Evolutionary conservation across 2,888 invertebrate genomes (phyloP), one percentile per base, ranked within the genome.

Genomic region (Scaeva pyrastri): DNA sequence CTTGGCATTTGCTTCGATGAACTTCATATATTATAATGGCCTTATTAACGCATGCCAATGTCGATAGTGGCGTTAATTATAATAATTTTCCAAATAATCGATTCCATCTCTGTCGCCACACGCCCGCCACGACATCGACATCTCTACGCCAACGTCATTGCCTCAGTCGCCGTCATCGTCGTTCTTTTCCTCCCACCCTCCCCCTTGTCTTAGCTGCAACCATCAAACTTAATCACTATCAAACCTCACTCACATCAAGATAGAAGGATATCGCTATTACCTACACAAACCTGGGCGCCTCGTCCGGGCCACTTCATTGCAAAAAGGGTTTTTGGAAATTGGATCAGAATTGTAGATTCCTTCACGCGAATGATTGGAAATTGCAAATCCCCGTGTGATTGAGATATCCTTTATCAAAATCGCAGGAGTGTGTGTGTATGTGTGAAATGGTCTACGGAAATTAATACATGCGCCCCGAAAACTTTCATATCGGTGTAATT

Each of bases 11-110:
- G 58, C 52, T 31, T 45, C 39, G 73, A 73, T 45, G 19, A 66
- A 50, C 39, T 71, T 23, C 52, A 74, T 78, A 82, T 11, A 86
- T 5, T 5, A 31, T 31, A 31, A 86, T 66, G 58, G 71, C 50
- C 43, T 74, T 50, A 86, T 86, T 82, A 86, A 64, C 55, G 55
- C 71, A 14, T 21, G 8, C 39, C 41, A 39, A 21, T 7, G 19
- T 23, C 73, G 81, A 86, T 71, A 50, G 70, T 58, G 58, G 70
- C 82, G 74, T 82, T 77, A 74, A 82, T 82, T 86, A 82, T 82
- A 82, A 82, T 78, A 78, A 82, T 78, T 78, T 74, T 55, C 71
- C 45, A 58, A 73, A 73, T 76, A 81, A 81, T 66, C 73, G 19
- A 48, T 72, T 73, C 76, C 64, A 58, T 58, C 58, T 19, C 14